A percentile compares a stretch with the other conserved stretches of the same genome.
These are phyloP conservation scores for Lithophane leautieri DNA, from an alignment of 2,888 invertebrate species.

Conservation along the genomic window DNA sequence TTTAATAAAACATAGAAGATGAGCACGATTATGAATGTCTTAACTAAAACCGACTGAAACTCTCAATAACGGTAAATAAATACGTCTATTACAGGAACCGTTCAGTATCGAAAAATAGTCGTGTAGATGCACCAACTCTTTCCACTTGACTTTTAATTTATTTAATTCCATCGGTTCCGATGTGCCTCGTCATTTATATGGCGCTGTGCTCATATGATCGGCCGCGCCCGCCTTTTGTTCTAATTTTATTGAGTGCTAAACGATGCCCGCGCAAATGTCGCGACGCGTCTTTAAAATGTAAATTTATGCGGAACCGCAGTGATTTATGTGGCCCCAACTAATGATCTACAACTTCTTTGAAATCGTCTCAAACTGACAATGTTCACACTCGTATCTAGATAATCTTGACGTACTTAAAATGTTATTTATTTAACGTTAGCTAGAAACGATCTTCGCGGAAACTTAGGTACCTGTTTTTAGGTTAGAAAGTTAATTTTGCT, in stretches of 20 bases:
- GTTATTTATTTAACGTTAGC: constrained; percentile 64
- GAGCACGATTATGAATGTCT: constrained; percentile 7
- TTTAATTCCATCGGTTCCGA: constrained; percentile 60
- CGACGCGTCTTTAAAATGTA: constrained; percentile 79
- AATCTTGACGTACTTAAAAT: constrained; percentile 65
- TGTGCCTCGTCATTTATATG: constrained; percentile 64
- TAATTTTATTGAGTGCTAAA: constrained; percentile 83
- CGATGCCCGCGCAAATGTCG: constrained; percentile 71
- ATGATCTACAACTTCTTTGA: constrained; percentile 79
- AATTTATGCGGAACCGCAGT: constrained; percentile 83
- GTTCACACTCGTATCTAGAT: constrained; percentile 66
- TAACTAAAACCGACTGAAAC: constrained; percentile 23
- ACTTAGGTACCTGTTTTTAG: constrained; percentile 57
- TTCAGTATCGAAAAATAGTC: constrained; percentile 47
- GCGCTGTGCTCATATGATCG: constrained; percentile 67
- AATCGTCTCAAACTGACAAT: constrained; percentile 71
- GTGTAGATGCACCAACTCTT: constrained; percentile 40
- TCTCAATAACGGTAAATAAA: constrained; percentile 20
- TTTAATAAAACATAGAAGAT: constrained; percentile 11
- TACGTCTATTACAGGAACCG: constrained; percentile 6
- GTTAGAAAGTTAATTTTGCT: constrained; percentile 66
- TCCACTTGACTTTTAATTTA: constrained; percentile 55
- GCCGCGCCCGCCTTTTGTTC: constrained; percentile 77
- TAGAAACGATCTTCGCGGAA: constrained; percentile 56
- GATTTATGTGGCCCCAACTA: constrained; percentile 80